Conservation (phyloP, 2,113 vertebrate genomes). For the Podarcis raffonei region DNA sequence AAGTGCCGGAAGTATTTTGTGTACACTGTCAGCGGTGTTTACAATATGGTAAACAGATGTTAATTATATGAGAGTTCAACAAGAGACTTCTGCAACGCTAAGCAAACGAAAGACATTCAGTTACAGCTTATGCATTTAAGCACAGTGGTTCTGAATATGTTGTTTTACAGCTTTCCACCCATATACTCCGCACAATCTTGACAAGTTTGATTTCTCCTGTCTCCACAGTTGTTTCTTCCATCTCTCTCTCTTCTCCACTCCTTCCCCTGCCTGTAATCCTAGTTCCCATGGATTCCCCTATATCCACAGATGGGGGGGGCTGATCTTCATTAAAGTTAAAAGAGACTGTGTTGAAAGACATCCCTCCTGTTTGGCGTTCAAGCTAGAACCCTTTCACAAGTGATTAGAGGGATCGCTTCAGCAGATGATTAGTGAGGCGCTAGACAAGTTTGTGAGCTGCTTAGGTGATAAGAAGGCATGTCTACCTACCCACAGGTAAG, state of each 20-base stretch:
- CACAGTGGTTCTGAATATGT: not conserved
- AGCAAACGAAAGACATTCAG: not conserved
- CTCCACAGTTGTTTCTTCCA: not conserved
- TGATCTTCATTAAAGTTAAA: no score
- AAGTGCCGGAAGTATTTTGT: not conserved
- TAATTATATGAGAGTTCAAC: not conserved
- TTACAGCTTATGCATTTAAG: not conserved
- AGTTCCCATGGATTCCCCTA: not conserved
- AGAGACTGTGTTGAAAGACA: no score
- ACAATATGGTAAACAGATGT: not conserved
- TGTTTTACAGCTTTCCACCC: not conserved
- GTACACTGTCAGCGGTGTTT: not conserved
- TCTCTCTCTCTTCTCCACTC: not conserved
- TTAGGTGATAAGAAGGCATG: no score
- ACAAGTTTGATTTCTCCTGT: not conserved
- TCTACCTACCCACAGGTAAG: no score
- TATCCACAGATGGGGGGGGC: no score
- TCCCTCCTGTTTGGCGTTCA: no score
- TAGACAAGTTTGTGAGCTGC: no score
- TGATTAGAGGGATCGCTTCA: no score
- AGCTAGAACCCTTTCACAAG: no score
- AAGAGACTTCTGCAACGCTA: not conserved
- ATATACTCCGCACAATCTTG: no score
- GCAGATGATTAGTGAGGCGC: no score
- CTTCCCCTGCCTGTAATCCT: not conserved